phyloP scores from a whole-genome alignment of 1,140 invertebrate species.

The Macrocentrus cingulum region DNA sequence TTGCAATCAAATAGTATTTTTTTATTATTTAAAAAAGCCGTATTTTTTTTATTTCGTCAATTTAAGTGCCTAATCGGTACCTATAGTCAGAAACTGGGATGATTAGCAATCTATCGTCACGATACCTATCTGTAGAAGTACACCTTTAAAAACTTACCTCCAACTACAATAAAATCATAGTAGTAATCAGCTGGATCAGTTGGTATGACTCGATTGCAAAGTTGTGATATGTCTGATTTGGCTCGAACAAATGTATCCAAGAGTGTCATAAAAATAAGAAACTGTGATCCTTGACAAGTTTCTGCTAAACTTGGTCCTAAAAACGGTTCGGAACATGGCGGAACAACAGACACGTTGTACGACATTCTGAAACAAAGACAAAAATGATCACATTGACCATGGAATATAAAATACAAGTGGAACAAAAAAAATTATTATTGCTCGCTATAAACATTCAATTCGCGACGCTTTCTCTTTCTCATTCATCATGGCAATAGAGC shows the following conservation, averaged over 20 bases:
- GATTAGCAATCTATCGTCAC: too few species aligned
- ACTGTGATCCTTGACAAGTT: constrained; percentile 58
- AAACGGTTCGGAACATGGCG: constrained; percentile 39
- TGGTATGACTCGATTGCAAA: constrained; percentile 56
- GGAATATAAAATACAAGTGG: too few species aligned
- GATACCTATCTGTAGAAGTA: too few species aligned
- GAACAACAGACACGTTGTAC: constrained; percentile 34
- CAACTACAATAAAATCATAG: constrained; percentile 64
- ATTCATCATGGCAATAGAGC: too few species aligned
- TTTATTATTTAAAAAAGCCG: too few species aligned
- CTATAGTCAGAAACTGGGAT: too few species aligned
- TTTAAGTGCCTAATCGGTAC: too few species aligned
- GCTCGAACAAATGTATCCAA: constrained; percentile 59
- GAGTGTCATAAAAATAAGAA: constrained; percentile 62
- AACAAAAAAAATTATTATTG: too few species aligned
- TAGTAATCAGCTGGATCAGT: constrained; percentile 46
- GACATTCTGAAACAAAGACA: constrained; percentile 42
- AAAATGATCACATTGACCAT: not conserved
- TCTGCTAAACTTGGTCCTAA: constrained; percentile 58
- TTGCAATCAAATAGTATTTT: too few species aligned
- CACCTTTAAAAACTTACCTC: constrained; percentile 53
- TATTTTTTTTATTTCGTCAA: too few species aligned
- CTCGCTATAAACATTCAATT: too few species aligned
- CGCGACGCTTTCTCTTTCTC: too few species aligned
- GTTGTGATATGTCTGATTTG: constrained; percentile 55